phyloP scores from a whole-genome alignment of 2,888 invertebrate genomes.

The Branchinecta sandiegonensis region DNA sequence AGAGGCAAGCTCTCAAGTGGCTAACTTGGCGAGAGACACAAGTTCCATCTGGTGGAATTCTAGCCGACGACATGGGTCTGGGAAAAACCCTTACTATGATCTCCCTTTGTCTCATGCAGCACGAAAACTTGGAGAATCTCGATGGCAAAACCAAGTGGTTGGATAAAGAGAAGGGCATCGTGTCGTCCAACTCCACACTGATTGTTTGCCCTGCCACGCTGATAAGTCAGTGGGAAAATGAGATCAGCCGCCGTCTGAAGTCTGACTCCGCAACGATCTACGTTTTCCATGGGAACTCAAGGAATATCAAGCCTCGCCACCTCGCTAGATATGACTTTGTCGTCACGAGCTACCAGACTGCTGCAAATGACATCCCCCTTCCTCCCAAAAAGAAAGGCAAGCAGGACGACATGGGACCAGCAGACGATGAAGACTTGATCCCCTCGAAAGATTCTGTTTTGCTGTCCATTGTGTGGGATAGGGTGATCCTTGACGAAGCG shows the following conservation, averaged over 20 bases:
- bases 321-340: conserved; percentile 63
- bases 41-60: conserved; percentile 43
- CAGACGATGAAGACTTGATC: conserved; percentile 36
- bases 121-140: conserved; percentile 33
- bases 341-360: conserved; percentile 71
- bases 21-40: conserved; percentile 76
- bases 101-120: conserved; percentile 47
- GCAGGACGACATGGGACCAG: conserved; percentile 20
- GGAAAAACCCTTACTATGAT: conserved; percentile 75
- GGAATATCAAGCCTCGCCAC: conserved; percentile 40
- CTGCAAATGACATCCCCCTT: conserved; percentile 34
- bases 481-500: conserved; percentile 84
- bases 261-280: conserved; percentile 47
- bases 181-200: conserved; percentile 48
- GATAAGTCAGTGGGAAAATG: conserved; percentile 74
- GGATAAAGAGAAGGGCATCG: conserved; percentile 24
- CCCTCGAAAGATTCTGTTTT: conserved; percentile 43
- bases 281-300: conserved; percentile 65
- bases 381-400: conserved; percentile 17
- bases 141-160: conserved; percentile 26
- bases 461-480: conserved; percentile 59
- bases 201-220: conserved; percentile 85
- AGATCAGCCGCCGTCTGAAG: conserved; percentile 50
- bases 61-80: conserved; percentile 64
- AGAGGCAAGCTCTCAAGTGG: conserved; percentile 73